These are phyloP conservation scores for Drosophila elegans DNA, from an alignment of 1,140 invertebrate genomes.

Conservation along the genomic window DNA sequence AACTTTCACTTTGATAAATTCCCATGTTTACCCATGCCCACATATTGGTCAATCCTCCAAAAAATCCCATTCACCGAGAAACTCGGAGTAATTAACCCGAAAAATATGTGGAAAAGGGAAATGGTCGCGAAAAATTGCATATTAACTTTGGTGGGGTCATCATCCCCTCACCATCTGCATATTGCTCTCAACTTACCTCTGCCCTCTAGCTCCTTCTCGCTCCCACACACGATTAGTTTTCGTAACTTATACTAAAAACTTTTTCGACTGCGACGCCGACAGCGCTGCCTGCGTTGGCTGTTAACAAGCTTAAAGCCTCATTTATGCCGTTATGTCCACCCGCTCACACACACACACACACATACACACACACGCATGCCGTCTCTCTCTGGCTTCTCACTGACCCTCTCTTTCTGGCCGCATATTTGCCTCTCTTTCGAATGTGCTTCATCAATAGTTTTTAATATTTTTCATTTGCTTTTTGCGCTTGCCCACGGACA, in stretches of 20 bases:
- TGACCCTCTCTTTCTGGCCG: constrained; percentile 27
- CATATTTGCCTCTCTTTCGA: constrained; percentile 43
- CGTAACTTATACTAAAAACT: constrained; percentile 51
- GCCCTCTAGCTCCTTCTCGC: no score
- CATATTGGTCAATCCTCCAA: not conserved
- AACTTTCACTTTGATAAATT: constrained; percentile 29
- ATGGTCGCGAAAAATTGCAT: constrained; percentile 39
- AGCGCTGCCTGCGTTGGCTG: constrained; percentile 27
- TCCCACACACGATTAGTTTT: constrained; percentile 42
- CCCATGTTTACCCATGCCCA: not conserved
- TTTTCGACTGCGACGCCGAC: constrained; percentile 26
- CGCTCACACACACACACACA: constrained; percentile 62
- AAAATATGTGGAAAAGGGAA: constrained; percentile 38
- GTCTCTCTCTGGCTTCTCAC: constrained; percentile 12
- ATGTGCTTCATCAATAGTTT: constrained; percentile 84
- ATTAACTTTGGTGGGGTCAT: constrained; percentile 41
- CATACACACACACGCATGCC: constrained; percentile 12
- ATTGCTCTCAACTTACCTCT: not conserved
- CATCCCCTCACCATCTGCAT: not conserved
- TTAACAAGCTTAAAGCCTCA: constrained; percentile 83
- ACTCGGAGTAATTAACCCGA: constrained; percentile 33
- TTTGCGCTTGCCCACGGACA: constrained; percentile 29
- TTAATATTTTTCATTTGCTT: constrained; percentile 69
- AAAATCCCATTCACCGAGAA: constrained; percentile 7
- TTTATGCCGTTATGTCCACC: constrained; percentile 75